Conservation (phyloP, 2,113 vertebrate genomes). For the Campylomormyrus numenius region DNA sequence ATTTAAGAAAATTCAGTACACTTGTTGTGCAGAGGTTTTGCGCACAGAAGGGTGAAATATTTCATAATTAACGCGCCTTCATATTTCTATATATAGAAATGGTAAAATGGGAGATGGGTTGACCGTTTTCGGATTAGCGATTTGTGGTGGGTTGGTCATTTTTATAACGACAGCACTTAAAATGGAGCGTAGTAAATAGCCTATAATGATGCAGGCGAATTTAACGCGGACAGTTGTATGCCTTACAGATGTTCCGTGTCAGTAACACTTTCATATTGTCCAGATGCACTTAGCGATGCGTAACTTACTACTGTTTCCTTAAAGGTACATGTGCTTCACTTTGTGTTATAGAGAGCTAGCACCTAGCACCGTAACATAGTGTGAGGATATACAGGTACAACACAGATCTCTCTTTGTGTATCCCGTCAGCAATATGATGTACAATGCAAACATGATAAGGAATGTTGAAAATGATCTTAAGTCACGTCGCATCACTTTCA, state of each 20-base stretch:
- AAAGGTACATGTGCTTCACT: background rate
- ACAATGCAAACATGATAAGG: background rate
- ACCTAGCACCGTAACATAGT: background rate
- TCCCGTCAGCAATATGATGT: background rate
- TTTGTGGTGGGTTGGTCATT: background rate
- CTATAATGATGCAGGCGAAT: background rate
- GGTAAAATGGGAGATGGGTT: background rate
- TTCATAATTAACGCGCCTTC: background rate
- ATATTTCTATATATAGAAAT: background rate
- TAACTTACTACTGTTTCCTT: background rate
- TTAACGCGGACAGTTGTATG: background rate
- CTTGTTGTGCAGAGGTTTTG: background rate
- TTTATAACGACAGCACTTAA: background rate
- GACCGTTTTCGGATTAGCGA: background rate
- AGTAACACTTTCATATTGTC: background rate
- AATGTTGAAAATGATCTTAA: background rate
- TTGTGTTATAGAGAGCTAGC: background rate
- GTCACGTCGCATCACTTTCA: background rate
- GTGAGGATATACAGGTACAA: background rate
- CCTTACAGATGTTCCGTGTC: background rate
- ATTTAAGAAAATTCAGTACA: background rate
- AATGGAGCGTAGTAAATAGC: background rate
- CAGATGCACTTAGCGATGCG: background rate
- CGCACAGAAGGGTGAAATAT: background rate
- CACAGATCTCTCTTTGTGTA: background rate